Evolutionary conservation across 2,888 invertebrate genomes (phyloP).

Genomic region (Augochlorella aurata): DNA sequence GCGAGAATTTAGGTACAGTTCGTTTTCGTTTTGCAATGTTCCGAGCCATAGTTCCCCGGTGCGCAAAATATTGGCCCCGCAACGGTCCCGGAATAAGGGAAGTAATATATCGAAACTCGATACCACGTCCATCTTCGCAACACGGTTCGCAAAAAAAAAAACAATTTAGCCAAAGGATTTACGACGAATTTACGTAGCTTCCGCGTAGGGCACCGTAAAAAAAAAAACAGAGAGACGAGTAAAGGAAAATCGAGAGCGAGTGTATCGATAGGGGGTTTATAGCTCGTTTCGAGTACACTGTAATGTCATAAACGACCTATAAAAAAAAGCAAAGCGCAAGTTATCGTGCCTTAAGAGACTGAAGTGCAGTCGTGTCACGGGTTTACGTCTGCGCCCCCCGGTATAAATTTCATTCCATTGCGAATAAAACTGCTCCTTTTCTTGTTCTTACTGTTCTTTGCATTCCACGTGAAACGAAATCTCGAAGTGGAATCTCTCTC

Average conservation of each 20-base stretch:
- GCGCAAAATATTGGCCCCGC: background rate
- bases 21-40: background rate
- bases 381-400: background rate
- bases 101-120: constrained; percentile 13
- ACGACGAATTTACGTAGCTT: constrained; percentile 5
- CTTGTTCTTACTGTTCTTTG: background rate
- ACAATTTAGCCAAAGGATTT: constrained; percentile 18
- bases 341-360: constrained; percentile 15
- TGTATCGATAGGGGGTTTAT: constrained; percentile 17
- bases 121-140: constrained; percentile 4
- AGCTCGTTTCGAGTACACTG: background rate
- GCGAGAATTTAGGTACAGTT: background rate
- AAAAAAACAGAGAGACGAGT: background rate
- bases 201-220: background rate
- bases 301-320: constrained; percentile 14
- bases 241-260: background rate
- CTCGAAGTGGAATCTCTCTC: background rate
- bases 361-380: constrained; percentile 11
- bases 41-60: background rate
- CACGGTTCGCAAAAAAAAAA: background rate
- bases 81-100: background rate
- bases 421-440: background rate
- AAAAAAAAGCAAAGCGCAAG: background rate
- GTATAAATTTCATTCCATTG: constrained; percentile 16
- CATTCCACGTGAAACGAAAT: background rate